Evolutionary conservation across 23 tunicate genomes (phyloP), one percentile per base, ranked within the genome.

Genomic region (Trididemnum nubilum): DNA sequence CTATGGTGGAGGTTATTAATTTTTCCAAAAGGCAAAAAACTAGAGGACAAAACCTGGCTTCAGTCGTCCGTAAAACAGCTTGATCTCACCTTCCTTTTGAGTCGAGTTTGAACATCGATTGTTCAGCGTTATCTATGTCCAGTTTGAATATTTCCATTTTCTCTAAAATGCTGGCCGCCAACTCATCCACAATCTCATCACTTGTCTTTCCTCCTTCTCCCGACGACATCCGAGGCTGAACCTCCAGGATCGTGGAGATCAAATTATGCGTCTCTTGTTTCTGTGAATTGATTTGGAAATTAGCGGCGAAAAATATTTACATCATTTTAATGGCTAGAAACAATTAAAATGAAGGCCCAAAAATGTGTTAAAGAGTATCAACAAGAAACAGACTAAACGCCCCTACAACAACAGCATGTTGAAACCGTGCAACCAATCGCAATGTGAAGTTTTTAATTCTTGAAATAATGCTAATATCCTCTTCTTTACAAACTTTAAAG

Each of bases 131-230:
- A 32, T 94, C 98, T 51, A 94, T 85, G 64, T 94, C 98, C 32
- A 94, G 88, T 28, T 40, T 80, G 78, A 89, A 89, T 44, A 83
- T 75, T n/a, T 85, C 54, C 50, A 94, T 12, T 54, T 94, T 94
- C 70, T 89, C 95, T 85, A 94, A 82, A 77, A 94, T 94, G 81
- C 82, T 94, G 65, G 91, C 85, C 0, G 98, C 94, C 2, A 94
- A 84, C 80, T 89, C 98, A 35, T 85, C 73, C 50, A 94, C 98
- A 71, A 89, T 94, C 64, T 94, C 98, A 67, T 94, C 98, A 71
- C 91, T 85, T 2, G 95, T 89, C 77, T 89, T 89, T 57, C 98
- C 98, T 57, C 98, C 90, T 77, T 82, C 91, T n/a, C 95, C 98
- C 32, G 85, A 73, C 7, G 88, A 69, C 51, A 76, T 82, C 50